Evolutionary conservation across 2,888 invertebrate species (phyloP).

Genomic region (Aromia moschata): DNA sequence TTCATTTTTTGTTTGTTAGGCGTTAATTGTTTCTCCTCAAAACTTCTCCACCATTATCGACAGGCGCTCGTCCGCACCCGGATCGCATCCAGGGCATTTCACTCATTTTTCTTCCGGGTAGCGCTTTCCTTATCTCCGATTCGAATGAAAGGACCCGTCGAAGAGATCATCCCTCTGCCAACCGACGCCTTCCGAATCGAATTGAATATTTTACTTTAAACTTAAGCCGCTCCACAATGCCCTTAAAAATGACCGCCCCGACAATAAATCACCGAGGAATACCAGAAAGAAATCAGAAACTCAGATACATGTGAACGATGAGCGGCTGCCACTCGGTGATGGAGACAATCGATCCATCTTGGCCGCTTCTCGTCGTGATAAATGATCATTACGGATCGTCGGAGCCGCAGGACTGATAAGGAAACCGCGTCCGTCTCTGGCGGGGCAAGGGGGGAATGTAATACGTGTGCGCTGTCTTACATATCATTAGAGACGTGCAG

Average conservation of each 20-base stretch:
- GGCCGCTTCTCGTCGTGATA: conserved; percentile 53
- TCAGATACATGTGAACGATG: conserved; percentile 54
- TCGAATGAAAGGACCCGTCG: no score
- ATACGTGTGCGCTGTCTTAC: no score
- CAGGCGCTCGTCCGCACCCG: no score
- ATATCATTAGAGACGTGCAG: no score
- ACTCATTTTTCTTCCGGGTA: no score
- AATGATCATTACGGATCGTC: conserved; percentile 55
- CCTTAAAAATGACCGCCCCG: conserved; percentile 41
- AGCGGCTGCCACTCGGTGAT: conserved; percentile 54
- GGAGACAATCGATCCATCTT: conserved; percentile 58
- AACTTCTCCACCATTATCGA: no score
- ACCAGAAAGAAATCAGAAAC: conserved; percentile 51
- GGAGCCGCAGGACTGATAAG: conserved; percentile 37
- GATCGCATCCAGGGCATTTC: no score
- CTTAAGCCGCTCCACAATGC: conserved; percentile 30
- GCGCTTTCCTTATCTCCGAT: no score
- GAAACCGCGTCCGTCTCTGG: no score
- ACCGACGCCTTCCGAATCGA: not conserved
- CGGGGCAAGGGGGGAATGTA: no score
- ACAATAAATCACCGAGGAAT: conserved; percentile 45
- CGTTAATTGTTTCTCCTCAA: no score
- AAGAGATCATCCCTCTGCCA: not conserved
- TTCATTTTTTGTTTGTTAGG: no score
- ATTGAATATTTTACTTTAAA: conserved; percentile 20